Percentiles rank a stretch among this genome's conserved stretches.
phyloP scores from a whole-genome alignment of 64 coral and sea anemone genomes.

The Anthopleura sola region DNA sequence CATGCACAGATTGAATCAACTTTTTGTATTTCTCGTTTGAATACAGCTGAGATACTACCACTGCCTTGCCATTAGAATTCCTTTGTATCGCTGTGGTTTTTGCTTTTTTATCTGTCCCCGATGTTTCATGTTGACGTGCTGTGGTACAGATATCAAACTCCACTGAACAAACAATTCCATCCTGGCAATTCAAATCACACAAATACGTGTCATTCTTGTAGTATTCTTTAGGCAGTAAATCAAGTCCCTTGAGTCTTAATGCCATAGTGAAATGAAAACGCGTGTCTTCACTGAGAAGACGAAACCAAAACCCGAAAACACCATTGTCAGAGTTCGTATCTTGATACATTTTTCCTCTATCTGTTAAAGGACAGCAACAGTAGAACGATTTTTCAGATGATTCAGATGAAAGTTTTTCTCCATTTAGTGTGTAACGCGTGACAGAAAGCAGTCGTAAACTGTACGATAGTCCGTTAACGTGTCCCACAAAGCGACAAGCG shows the following conservation, averaged over 20 bases:
- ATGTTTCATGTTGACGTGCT: conserved; percentile 2
- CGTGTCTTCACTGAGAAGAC: conserved; percentile 65
- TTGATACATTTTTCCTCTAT: conserved; percentile 13
- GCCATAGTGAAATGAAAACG: conserved; percentile 66
- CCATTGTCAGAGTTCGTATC: background rate
- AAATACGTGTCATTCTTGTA: conserved; percentile 33
- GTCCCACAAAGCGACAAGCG: conserved; percentile 27
- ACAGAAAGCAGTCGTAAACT: conserved; percentile 63
- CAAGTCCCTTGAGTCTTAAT: conserved; percentile 58
- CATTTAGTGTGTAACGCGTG: conserved; percentile 34
- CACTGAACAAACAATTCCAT: conserved; percentile 39
- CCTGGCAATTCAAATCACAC: background rate
- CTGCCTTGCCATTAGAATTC: background rate
- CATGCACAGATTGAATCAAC: conserved; percentile 41
- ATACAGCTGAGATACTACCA: conserved; percentile 37
- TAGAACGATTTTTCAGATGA: conserved; percentile 8
- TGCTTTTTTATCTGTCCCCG: background rate
- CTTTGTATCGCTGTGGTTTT: conserved; percentile 19
- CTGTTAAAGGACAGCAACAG: conserved; percentile 65
- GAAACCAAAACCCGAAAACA: conserved; percentile 87
- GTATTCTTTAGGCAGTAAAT: conserved; percentile 23
- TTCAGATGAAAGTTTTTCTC: conserved; percentile 18
- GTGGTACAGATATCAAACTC: conserved; percentile 47
- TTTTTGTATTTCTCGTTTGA: conserved; percentile 56
- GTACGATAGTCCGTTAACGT: conserved; percentile 48